Evolutionary conservation across 2,797 vertebrate genomes (phyloP), one percentile per base, ranked within the genome.

Genomic region (Darevskia nairensis): DNA sequence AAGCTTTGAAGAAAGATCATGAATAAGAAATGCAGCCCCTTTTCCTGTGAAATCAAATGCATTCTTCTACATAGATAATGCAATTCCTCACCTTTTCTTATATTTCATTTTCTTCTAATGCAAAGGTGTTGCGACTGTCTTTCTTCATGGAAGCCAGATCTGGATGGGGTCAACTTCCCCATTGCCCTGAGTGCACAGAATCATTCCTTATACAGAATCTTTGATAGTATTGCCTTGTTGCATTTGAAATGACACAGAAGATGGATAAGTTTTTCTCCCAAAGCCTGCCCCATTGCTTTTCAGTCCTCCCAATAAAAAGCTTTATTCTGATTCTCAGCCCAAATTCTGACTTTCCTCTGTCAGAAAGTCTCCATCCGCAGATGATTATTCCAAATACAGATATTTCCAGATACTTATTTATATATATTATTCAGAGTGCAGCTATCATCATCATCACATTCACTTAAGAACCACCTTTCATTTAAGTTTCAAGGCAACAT

Each of bases 1-100:
- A 90, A 90, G 89, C 71, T 90, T 90, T 69, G 72, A 8, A 88
- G 84, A 0, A 83, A 68, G 15, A 5, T 44, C 69, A 87, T 87
- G 69, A 84, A 90, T 50, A 3, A 44, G 71, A 59, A 90, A 87
- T 64, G 82, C 6, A 41, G 55, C 25, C 3, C 0, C 39, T 46
- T 59, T 84, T 4, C 10, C 82, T 59, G 0, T 68, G n/a, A 92
- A 35, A 80, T 85, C 8, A 50, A 92, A 29, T 46, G 3, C 2
- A 29, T 83, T 84, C 2, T 83, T 89, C 85, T 19, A 46, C n/a
- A 25, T 3, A 10, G 66, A 55, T 82, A 89, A 39, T 78, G 41
- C 44, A 61, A 76, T 85, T 85, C 86, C 1, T 86, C 8, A 41
- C 80, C 76, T 81, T 81, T 89, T 41, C 75, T 91, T 79, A 78